Evolutionary conservation across 2,888 invertebrate genomes (phyloP), one percentile per base, ranked within the genome.

Genomic region (Hartigia nigra): DNA sequence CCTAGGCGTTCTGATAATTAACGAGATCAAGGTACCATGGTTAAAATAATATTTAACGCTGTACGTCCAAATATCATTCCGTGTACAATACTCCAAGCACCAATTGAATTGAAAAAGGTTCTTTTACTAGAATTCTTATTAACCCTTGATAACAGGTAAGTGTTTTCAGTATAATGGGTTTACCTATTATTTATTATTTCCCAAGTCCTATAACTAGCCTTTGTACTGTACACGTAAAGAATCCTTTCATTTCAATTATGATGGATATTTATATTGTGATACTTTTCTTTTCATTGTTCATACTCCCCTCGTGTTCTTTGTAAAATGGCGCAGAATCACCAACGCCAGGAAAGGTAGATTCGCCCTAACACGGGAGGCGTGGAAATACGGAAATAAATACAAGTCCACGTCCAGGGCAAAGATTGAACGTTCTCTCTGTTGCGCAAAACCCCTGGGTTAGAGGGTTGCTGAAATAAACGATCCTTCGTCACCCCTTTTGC

Each of bases 391-490:
- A 72, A n/a, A 72, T 72, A 72, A 72, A 72, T 72, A 31, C 34
- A 31, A 34, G 14, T 14, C 72, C 55, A 23, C 72, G 72, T 31
- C 34, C 31, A 14, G 23, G 72, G 31, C 9, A 72, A 72, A 72
- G 72, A 72, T 72, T 34, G 72, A 72, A 12, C 72, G 72, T 72
- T 32, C 72, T 12, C 31, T 34, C 72, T 31, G 72, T 34, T 34
- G 72, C 72, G 72, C 31, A 31, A 32, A 34, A 32, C 72, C 72
- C 55, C 23, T 23, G 14, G 31, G 32, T 12, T 72, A 72, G 55
- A 55, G 72, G 72, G 72, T 72, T 72, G 72, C 31, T 34, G 12
- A 72, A 72, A 72, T 72, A 72, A 72, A 72, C 72, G 31, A 72
- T 31, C 72, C 12, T 12, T 72, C 31, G 31, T 14, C 72, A 31